phyloP scores from a whole-genome alignment of 1,140 invertebrate species.

The Aphaenogaster rudis region DNA sequence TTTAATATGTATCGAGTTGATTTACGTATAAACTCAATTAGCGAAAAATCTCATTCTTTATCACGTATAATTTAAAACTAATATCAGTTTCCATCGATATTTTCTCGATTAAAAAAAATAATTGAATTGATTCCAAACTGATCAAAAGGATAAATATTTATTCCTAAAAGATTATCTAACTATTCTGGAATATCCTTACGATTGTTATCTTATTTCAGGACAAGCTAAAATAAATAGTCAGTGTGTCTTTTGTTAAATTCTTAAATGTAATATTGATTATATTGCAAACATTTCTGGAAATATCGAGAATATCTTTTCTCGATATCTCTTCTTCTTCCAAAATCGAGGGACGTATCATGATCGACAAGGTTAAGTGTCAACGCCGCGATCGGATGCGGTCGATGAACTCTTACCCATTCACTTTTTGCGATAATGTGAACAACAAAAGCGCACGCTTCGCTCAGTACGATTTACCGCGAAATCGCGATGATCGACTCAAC shows the following conservation, averaged over 20 bases:
- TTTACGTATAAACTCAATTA: neutral
- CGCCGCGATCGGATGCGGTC: slow-evolving; percentile 52
- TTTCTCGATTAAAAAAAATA: neutral
- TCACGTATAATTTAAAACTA: neutral
- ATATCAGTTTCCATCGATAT: neutral
- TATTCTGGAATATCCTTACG: neutral
- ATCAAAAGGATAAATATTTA: neutral
- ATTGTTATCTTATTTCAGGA: neutral
- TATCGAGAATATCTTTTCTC: neutral
- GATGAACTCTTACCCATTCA: slow-evolving; percentile 62
- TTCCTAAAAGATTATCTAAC: neutral
- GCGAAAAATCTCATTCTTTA: neutral
- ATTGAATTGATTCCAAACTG: neutral
- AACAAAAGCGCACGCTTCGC: slow-evolving; percentile 3
- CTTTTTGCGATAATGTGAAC: slow-evolving; percentile 43
- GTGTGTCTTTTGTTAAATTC: neutral
- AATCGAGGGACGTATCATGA: neutral
- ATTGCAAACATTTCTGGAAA: neutral
- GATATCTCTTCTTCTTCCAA: slow-evolving; percentile 51
- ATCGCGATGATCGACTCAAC: slow-evolving; percentile 34
- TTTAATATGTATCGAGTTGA: neutral
- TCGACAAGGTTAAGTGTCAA: slow-evolving; percentile 66
- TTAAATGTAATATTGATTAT: neutral
- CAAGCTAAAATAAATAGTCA: neutral
- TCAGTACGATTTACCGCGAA: slow-evolving; percentile 34